phyloP scores from a whole-genome alignment of 2,113 vertebrate species.

The Scophthalmus maximus region DNA sequence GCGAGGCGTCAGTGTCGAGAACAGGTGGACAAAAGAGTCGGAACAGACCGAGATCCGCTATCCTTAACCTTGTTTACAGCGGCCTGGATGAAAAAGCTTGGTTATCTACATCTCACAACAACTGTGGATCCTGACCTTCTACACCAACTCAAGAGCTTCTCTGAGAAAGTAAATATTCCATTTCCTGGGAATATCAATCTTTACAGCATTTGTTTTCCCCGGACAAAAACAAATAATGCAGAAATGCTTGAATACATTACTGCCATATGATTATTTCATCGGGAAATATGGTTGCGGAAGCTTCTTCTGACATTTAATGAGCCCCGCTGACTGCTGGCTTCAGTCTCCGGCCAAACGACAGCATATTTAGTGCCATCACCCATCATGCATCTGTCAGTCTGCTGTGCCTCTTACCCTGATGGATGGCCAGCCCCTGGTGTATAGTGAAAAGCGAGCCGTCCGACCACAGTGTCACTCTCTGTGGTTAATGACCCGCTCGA shows the following conservation, averaged over 20 bases:
- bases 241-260: constrained; percentile 12
- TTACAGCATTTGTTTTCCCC: not conserved
- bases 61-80: constrained; percentile 52
- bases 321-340: constrained; percentile 49
- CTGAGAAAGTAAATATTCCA: not conserved
- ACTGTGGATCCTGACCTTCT: constrained; percentile 5
- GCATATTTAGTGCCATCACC: constrained; percentile 72
- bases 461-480: constrained; percentile 49
- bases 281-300: constrained; percentile 12
- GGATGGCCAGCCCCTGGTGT: constrained; percentile 70
- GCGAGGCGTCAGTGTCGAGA: not conserved
- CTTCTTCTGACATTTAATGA: constrained; percentile 37
- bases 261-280: constrained; percentile 10
- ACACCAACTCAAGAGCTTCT: constrained; percentile 22
- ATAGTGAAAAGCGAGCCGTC: constrained; percentile 51
- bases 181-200: constrained; percentile 7
- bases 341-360: constrained; percentile 64
- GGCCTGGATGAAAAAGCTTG: not conserved
- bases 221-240: constrained; percentile 6
- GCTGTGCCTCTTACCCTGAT: constrained; percentile 64
- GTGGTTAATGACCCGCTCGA: constrained; percentile 64
- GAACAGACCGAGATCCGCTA: constrained; percentile 50
- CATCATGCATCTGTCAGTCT: constrained; percentile 71
- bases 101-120: constrained; percentile 8
- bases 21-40: constrained; percentile 22